These are phyloP conservation scores for Apistogramma diplotaenia DNA, from an alignment of 2,113 vertebrate genomes.

Conservation along the genomic window DNA sequence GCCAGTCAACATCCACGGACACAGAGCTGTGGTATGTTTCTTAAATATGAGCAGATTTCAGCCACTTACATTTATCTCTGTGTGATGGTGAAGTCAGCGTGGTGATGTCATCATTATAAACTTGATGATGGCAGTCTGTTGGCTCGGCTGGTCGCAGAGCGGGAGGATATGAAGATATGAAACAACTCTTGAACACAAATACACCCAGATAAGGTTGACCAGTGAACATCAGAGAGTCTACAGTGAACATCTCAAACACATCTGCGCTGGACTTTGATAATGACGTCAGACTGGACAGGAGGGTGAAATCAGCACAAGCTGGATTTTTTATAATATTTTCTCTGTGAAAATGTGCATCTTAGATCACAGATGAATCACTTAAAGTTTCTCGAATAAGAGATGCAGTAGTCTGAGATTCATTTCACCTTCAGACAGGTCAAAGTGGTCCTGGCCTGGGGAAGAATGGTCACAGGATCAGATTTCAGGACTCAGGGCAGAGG, in stretches of 20 bases:
- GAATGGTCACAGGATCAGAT: slow-evolving; percentile 15
- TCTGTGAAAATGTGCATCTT: not conserved
- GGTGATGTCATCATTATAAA: not conserved
- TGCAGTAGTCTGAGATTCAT: not conserved
- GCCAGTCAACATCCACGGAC: not conserved
- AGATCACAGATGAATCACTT: not conserved
- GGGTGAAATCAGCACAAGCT: not conserved
- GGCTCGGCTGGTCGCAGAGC: too few species aligned
- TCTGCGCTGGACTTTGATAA: not conserved
- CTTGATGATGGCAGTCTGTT: not conserved
- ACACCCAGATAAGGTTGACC: too few species aligned
- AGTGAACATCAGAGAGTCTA: too few species aligned
- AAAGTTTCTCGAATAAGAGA: not conserved
- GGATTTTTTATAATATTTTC: not conserved
- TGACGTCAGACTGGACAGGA: not conserved
- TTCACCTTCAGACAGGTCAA: not conserved
- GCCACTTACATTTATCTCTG: not conserved
- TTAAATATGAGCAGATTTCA: not conserved
- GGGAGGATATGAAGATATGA: too few species aligned
- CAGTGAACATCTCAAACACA: not conserved
- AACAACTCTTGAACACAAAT: too few species aligned
- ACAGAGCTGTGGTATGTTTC: not conserved
- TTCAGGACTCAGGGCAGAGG: slow-evolving; percentile 5
- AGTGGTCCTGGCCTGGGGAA: not conserved
- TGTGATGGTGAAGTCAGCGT: fast-evolving